Evolutionary conservation across 2,888 invertebrate genomes (phyloP).

Genomic region (Quadroppia sp.): DNA sequence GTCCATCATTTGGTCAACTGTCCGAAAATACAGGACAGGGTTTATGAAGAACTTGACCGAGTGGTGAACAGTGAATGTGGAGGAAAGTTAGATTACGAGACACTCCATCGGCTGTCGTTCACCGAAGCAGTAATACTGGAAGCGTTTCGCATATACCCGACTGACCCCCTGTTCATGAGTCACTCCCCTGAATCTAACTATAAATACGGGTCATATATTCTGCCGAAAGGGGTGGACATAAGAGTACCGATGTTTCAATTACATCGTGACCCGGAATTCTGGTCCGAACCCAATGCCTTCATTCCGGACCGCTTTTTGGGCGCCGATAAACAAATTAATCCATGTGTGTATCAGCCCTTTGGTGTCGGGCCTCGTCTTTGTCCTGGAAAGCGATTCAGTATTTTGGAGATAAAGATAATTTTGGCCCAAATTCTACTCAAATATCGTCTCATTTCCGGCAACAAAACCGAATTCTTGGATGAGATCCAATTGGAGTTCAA

Average conservation of each 20-base stretch:
- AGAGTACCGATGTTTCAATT: slow-evolving; percentile 48
- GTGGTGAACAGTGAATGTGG: slow-evolving; percentile 1
- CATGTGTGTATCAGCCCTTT: slow-evolving; percentile 45
- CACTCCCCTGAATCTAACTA: slow-evolving; percentile 41
- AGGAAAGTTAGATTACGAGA: slow-evolving; percentile 45
- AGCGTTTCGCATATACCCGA: slow-evolving; percentile 45
- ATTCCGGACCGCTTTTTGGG: slow-evolving; percentile 48
- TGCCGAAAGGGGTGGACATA: slow-evolving; percentile 48
- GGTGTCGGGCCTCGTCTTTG: slow-evolving; percentile 47
- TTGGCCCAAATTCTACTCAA: slow-evolving; percentile 44
- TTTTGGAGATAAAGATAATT: slow-evolving; percentile 46
- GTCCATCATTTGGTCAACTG: slow-evolving; percentile 42
- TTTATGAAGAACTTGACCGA: slow-evolving; percentile 41
- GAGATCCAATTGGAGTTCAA: slow-evolving; percentile 39
- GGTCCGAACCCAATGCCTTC: slow-evolving; percentile 49
- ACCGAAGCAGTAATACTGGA: slow-evolving; percentile 45
- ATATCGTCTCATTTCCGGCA: slow-evolving; percentile 42
- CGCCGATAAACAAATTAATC: slow-evolving; percentile 19
- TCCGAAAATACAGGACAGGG: slow-evolving; percentile 43
- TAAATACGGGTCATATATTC: slow-evolving; percentile 37
- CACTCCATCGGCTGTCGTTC: slow-evolving; percentile 43
- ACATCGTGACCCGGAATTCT: slow-evolving; percentile 48
- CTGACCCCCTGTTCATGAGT: slow-evolving; percentile 45
- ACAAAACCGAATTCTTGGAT: slow-evolving; percentile 43
- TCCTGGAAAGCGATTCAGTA: slow-evolving; percentile 46